Conservation (phyloP, 2,113 vertebrate species). For the Paedocypris sp. region DNA sequence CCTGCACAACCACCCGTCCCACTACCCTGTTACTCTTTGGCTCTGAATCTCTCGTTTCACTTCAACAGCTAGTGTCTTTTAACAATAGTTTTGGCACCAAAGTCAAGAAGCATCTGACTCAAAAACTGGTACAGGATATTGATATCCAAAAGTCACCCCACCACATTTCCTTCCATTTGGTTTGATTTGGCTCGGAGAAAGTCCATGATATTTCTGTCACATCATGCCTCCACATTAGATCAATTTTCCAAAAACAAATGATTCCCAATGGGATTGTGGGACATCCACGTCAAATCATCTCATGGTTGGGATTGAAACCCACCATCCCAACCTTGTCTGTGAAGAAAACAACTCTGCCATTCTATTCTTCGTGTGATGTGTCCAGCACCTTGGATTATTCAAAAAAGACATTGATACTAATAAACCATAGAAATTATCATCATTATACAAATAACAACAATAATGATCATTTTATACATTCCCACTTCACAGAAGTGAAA, state of each 20-base stretch:
- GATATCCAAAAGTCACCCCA: no score
- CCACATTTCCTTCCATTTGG: no score
- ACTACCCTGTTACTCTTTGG: neutral
- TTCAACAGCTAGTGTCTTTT: neutral
- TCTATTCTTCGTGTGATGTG: constrained; percentile 70
- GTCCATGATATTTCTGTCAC: neutral
- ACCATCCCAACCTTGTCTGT: no score
- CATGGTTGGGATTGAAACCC: no score
- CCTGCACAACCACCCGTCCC: constrained; percentile 17
- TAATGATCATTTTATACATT: constrained; percentile 62
- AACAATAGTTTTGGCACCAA: neutral
- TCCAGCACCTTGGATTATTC: constrained; percentile 89
- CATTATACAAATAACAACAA: constrained; percentile 68
- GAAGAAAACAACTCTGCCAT: constrained; percentile 62
- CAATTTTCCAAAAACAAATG: neutral
- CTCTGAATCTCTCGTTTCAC: neutral
- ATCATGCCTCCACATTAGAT: neutral
- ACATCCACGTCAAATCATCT: neutral
- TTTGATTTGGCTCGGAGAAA: no score
- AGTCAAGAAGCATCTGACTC: neutral
- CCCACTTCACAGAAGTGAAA: constrained; percentile 99
- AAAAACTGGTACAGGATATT: no score
- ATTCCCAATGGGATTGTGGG: neutral
- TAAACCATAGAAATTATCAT: constrained; percentile 55
- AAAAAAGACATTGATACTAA: constrained; percentile 50